Percentiles rank a stretch among this genome's conserved stretches.
Conservation (phyloP, 2,888 invertebrate genomes). For the Chamaedrilus cognettii region DNA sequence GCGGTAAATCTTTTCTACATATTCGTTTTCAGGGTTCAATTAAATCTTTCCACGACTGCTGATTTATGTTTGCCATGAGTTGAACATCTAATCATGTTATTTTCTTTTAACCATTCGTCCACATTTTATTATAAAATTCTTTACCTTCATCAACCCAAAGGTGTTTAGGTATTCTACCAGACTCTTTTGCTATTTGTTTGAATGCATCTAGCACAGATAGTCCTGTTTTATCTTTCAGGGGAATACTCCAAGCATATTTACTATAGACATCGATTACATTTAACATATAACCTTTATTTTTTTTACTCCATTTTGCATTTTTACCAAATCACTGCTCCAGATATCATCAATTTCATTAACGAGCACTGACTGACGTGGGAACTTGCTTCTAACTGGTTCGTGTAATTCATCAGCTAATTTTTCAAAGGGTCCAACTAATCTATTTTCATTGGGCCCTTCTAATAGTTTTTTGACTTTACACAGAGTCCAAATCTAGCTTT, state of each 20-base stretch:
- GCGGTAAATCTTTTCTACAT: slow-evolving; percentile 9
- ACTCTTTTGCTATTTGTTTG: slow-evolving; percentile 3
- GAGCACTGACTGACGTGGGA: not conserved
- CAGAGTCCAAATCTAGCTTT: slow-evolving; percentile 7
- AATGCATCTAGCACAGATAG: not conserved
- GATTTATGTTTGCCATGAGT: slow-evolving; percentile 3
- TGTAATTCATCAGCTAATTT: slow-evolving; percentile 4
- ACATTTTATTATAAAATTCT: slow-evolving; percentile 10
- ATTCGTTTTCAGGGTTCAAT: not conserved
- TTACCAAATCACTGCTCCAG: slow-evolving; percentile 1
- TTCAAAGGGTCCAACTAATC: no score
- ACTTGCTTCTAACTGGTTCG: slow-evolving; percentile 2
- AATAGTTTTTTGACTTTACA: not conserved
- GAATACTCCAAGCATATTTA: slow-evolving; percentile 5
- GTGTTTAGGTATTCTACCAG: slow-evolving; percentile 1
- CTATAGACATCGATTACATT: slow-evolving; percentile 3
- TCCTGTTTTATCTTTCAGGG: slow-evolving; percentile 5
- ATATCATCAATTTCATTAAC: slow-evolving; percentile 2
- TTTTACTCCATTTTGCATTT: slow-evolving; percentile 4
- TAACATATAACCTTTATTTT: slow-evolving; percentile 8
- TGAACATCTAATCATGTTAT: slow-evolving; percentile 3
- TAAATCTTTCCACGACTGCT: slow-evolving; percentile 1
- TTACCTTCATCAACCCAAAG: slow-evolving; percentile 2
- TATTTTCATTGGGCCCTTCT: not conserved
- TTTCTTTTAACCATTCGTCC: slow-evolving; percentile 4